Conservation (phyloP, 1,140 invertebrate genomes). For the Amyelois transitella region DNA sequence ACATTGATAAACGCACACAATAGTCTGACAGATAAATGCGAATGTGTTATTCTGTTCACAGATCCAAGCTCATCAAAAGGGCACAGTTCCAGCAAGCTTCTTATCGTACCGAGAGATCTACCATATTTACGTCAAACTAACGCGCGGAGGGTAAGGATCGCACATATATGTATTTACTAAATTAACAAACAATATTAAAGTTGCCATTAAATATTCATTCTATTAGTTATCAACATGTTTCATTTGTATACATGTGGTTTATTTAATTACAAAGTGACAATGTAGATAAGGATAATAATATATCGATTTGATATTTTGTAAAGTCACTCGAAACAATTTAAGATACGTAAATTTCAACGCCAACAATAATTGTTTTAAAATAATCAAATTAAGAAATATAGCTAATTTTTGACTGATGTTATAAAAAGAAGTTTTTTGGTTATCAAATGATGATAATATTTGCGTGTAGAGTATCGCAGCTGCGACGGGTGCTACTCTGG, state of each 20-base stretch:
- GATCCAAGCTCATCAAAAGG: constrained; percentile 61
- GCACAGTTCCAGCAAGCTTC: constrained; percentile 55
- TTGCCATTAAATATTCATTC: no score
- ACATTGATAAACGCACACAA: neutral
- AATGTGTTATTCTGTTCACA: constrained; percentile 27
- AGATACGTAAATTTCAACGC: neutral
- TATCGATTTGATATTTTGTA: neutral
- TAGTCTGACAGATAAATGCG: neutral
- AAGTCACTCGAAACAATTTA: neutral
- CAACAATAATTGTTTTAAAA: no score
- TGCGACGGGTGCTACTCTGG: constrained; percentile 70
- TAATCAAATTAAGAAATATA: no score
- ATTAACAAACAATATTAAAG: no score
- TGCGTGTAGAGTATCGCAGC: constrained; percentile 61
- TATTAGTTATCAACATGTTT: no score
- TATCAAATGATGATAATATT: constrained; percentile 1
- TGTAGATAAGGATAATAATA: neutral
- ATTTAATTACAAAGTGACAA: no score
- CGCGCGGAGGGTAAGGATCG: constrained; percentile 58
- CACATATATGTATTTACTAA: neutral
- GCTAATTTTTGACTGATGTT: no score
- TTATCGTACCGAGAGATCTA: constrained; percentile 63
- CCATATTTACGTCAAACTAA: constrained; percentile 70
- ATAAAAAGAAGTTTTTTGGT: neutral
- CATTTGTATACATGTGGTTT: no score